These are phyloP conservation scores for Spisula subtruncata DNA, from an alignment of 2,888 invertebrate species.

Conservation along the genomic window DNA sequence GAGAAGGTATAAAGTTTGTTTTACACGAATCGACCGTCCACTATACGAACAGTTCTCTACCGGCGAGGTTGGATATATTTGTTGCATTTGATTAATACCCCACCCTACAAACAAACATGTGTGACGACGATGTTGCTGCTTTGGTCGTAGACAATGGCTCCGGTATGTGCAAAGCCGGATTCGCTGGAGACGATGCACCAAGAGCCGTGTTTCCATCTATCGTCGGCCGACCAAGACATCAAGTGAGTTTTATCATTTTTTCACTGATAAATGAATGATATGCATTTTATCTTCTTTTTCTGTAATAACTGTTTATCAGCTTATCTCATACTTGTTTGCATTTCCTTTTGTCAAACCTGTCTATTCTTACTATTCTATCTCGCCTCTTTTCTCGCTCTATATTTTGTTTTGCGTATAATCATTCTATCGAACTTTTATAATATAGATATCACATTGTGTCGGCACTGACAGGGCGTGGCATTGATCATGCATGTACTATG, in stretches of 20 bases:
- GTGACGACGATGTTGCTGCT: constrained; percentile 71
- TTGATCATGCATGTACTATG: not conserved
- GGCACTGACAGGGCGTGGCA: not conserved
- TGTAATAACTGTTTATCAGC: too few relatives aligned
- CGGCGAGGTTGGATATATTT: not conserved
- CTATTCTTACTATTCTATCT: too few relatives aligned
- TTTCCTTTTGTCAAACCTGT: too few relatives aligned
- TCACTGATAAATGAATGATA: too few relatives aligned
- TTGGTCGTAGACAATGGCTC: constrained; percentile 89
- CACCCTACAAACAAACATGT: constrained; percentile 45
- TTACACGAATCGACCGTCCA: not conserved
- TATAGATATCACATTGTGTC: too few relatives aligned
- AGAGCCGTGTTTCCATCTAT: constrained; percentile 95
- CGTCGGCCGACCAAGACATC: constrained; percentile 90
- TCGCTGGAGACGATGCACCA: constrained; percentile 93
- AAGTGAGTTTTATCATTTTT: constrained; percentile 52
- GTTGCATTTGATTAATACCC: not conserved
- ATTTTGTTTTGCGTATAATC: too few relatives aligned
- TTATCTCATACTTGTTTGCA: too few relatives aligned
- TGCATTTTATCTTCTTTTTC: too few relatives aligned
- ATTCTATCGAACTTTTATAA: too few relatives aligned
- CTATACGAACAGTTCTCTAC: not conserved
- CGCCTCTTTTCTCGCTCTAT: too few relatives aligned
- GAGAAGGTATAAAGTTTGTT: constrained; percentile 3
- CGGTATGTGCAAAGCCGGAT: constrained; percentile 92